Base-by-base conservation (phyloP, 2,797 vertebrate genomes). In the Coranthus polyacanthus region DNA sequence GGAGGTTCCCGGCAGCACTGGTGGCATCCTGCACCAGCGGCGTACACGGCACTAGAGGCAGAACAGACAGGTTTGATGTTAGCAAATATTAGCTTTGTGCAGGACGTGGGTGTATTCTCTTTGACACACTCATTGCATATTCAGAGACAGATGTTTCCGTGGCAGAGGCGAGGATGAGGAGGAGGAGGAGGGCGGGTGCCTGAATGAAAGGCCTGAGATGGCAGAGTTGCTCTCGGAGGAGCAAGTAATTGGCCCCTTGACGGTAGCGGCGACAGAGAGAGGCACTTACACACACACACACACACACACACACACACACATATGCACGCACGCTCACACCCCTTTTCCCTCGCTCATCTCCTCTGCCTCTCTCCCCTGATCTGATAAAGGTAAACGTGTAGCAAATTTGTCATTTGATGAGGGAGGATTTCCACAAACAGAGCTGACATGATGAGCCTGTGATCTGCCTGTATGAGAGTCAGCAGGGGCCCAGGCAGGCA, bases 311-410 rank as follows among this genome's bases (percentile, higher is more conserved):
- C 61, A 66, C 75, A 67, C 79, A 76, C 49, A 78, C 80, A 69
- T 64, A 71, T 36, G n/a, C 58, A 51, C 17, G 17, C 49, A 51
- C 49, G n/a, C n/a, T n/a, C n/a, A n/a, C 34, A 26, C 64, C 12
- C 26, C 47, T 60, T 49, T 45, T 52, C 65, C 63, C 72, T 78
- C 39, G 64, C 85, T 87, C 82, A 42, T 72, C 81, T 80, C 84
- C 79, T 82, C 81, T 79, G 81, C 88, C 81, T 87, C 92, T 92
- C 86, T 76, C 81, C 85, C 81, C 90, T 90, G 91, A 95, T 95
- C 94, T 94, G 93, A 94, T 95, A 93, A 95, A 94, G 94, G 94
- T 95, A 94, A 94, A 95, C 92, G 92, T 93, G 93, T 91, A 92
- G 88, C 92, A 94, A 94, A 93, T 93, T 91, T 93, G 92, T 92